These are phyloP conservation scores for Esox lucius DNA, from an alignment of 2,797 vertebrate genomes.

Conservation along the genomic window DNA sequence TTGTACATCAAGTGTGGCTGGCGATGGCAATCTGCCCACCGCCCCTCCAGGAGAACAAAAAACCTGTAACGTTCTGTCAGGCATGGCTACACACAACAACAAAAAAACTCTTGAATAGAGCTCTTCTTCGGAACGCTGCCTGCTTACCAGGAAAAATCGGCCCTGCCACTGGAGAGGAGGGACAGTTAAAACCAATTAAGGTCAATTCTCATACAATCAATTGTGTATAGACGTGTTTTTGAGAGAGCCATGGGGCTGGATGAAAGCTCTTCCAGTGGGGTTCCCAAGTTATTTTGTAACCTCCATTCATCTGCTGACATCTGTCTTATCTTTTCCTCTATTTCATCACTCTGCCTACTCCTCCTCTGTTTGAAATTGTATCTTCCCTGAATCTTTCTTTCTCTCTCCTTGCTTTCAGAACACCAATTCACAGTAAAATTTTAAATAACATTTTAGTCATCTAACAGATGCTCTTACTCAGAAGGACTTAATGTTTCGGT, in stretches of 20 bases:
- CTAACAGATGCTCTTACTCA: no score
- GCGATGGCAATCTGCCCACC: conserved; percentile 35
- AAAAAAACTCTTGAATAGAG: background rate
- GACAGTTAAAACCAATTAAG: conserved; percentile 39
- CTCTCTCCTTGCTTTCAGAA: no score
- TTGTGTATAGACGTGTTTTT: conserved; percentile 37
- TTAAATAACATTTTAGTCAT: no score
- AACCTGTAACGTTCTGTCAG: conserved; percentile 16
- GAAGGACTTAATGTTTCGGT: no score
- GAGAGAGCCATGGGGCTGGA: background rate
- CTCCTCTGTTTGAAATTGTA: background rate
- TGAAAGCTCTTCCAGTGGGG: background rate
- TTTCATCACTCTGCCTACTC: background rate
- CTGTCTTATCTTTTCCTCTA: background rate
- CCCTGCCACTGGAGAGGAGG: conserved; percentile 23
- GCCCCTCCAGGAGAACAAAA: conserved; percentile 22
- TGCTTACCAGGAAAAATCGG: conserved; percentile 16
- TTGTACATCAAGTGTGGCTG: conserved; percentile 25
- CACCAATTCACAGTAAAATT: no score
- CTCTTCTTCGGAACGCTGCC: conserved; percentile 4
- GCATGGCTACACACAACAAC: conserved; percentile 12
- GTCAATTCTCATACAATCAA: conserved; percentile 41
- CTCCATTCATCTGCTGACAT: background rate
- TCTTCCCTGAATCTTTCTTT: no score
- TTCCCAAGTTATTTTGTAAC: background rate